Percentiles rank a stretch among this genome's conserved stretches.
These are phyloP conservation scores for Cataglyphis albicans DNA, from an alignment of 2,888 invertebrate species.

Conservation along the genomic window DNA sequence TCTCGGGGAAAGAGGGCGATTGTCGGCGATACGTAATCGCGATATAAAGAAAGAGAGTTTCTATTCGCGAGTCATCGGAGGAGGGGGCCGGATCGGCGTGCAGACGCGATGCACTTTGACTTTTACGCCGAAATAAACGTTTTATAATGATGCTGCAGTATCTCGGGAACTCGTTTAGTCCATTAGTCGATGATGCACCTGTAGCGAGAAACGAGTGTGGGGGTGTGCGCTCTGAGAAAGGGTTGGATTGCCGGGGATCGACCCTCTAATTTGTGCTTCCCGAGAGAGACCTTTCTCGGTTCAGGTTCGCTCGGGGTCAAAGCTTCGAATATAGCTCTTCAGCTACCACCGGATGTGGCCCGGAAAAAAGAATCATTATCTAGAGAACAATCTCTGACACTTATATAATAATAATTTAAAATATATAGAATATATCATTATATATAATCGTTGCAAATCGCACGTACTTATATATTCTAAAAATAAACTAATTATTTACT, in stretches of 20 bases:
- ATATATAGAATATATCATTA: not conserved
- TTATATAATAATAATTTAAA: conserved; percentile 14
- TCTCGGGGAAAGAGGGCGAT: conserved; percentile 44
- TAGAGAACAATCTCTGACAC: conserved; percentile 5
- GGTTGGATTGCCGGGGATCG: conserved; percentile 71
- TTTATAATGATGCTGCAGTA: conserved; percentile 80
- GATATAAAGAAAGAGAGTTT: conserved; percentile 63
- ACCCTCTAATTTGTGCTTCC: conserved; percentile 79
- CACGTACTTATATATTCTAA: not conserved
- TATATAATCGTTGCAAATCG: not conserved
- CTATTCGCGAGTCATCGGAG: conserved; percentile 75
- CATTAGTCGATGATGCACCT: conserved; percentile 79
- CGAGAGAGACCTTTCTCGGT: conserved; percentile 61
- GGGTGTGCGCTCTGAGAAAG: conserved; percentile 75
- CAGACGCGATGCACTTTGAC: conserved; percentile 74
- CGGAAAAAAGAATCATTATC: conserved; percentile 43
- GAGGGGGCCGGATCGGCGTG: conserved; percentile 32
- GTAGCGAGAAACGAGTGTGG: conserved; percentile 66
- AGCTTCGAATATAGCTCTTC: conserved; percentile 63
- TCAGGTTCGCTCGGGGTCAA: conserved; percentile 65
- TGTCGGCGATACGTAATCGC: conserved; percentile 51
- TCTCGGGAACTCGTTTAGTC: conserved; percentile 77
- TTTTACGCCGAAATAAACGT: conserved; percentile 80
- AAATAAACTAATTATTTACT: not conserved
- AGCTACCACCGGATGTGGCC: conserved; percentile 46